Evolutionary conservation across 2,888 invertebrate species (phyloP).

Genomic region (Acrocyrtus sp.): DNA sequence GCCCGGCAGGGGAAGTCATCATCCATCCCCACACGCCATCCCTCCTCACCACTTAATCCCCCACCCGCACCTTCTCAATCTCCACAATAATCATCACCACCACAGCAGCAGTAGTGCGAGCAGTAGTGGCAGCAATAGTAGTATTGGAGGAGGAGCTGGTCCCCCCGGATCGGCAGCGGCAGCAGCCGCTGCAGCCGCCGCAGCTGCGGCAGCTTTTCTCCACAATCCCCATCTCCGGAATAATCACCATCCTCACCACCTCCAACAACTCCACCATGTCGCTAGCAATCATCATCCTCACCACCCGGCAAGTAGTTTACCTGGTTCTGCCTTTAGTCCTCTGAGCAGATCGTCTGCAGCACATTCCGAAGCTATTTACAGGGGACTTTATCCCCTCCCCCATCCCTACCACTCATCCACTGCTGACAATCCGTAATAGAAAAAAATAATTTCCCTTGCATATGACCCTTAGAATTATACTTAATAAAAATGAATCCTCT

Average conservation of each 20-base stretch:
- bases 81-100: constrained; percentile 27
- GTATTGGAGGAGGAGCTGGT: constrained; percentile 34
- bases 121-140: constrained; percentile 36
- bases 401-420: constrained; percentile 60
- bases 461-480: too few relatives aligned
- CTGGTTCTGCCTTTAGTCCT: constrained; percentile 63
- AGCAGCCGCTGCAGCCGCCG: constrained; percentile 65
- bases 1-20: too few relatives aligned
- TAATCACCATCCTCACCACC: constrained; percentile 59
- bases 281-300: constrained; percentile 41
- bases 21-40: constrained; percentile 52
- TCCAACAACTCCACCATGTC: constrained; percentile 33
- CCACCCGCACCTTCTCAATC: constrained; percentile 64
- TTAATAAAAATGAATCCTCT: too few relatives aligned
- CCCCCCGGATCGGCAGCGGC: constrained; percentile 64
- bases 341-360: constrained; percentile 60
- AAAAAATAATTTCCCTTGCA: too few relatives aligned
- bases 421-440: constrained; percentile 62
- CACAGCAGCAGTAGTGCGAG: constrained; percentile 59
- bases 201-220: constrained; percentile 63
- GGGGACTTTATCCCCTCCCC: constrained; percentile 62
- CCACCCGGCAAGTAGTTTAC: constrained; percentile 48
- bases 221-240: constrained; percentile 64
- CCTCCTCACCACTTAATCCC: constrained; percentile 68
- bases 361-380: constrained; percentile 63